These are phyloP conservation scores for Rotaria sp. DNA, from an alignment of 2,888 invertebrate genomes.

Conservation along the genomic window DNA sequence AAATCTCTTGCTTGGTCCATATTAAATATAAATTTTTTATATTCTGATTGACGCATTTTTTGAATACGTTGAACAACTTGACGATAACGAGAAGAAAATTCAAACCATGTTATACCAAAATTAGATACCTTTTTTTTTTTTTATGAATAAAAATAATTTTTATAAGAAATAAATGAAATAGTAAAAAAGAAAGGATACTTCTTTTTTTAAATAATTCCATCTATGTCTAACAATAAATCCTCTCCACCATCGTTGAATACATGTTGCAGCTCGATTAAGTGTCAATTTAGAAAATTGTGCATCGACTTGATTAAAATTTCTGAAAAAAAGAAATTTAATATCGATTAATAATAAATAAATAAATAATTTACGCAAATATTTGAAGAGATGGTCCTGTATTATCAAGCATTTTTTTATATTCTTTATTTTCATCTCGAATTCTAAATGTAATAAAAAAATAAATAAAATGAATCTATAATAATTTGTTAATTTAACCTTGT, in stretches of 20 bases:
- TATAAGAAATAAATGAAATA: background rate
- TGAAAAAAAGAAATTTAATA: background rate
- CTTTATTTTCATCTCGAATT: constrained; percentile 14
- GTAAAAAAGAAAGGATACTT: constrained; percentile 43
- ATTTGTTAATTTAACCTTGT: background rate
- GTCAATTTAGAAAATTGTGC: constrained; percentile 33
- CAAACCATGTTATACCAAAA: constrained; percentile 25
- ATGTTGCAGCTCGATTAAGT: constrained; percentile 46
- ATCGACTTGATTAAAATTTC: constrained; percentile 38
- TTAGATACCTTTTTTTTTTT: background rate
- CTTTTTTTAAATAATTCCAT: constrained; percentile 47
- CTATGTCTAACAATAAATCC: constrained; percentile 48
- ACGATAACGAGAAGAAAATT: constrained; percentile 30
- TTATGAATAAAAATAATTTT: background rate
- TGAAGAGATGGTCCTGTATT: background rate
- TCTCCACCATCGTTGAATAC: constrained; percentile 49
- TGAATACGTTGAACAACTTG: constrained; percentile 29
- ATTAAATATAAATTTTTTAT: constrained; percentile 26
- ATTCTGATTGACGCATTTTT: constrained; percentile 26
- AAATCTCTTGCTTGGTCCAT: constrained; percentile 32
- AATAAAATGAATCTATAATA: too few species aligned
- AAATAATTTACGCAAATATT: background rate
- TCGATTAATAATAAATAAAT: background rate
- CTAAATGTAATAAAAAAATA: background rate
- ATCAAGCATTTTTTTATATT: constrained; percentile 43